Base-by-base conservation (phyloP, 2,797 vertebrate species). In the Malacoraja senta region DNA sequence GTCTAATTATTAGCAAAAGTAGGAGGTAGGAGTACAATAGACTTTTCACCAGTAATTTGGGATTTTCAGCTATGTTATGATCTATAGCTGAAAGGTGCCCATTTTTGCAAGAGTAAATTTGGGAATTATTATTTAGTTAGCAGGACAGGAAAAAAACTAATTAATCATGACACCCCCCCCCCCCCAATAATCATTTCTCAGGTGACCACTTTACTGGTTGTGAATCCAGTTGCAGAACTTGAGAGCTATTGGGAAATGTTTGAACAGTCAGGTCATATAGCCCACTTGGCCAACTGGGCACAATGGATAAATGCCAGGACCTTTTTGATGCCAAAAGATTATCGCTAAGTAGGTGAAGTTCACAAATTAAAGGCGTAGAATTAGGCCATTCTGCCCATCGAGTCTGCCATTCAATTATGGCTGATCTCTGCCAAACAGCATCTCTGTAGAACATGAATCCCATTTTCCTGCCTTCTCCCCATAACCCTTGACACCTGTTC, bases 171-270 rank as follows among this genome's bases (percentile, higher is more conserved):
- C 12, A n/a, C 58, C 32, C 83, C 58, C n/a, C 61, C 58, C 32
- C 83, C 58, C n/a, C 61, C 58, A 86, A 86, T 86, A 86, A 86
- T 86, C 53, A 86, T 86, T 86, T 63, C 13, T 63, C 83, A n/a
- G 61, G 58, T 58, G 63, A 29, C 83, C 63, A 63, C 29, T 63
- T 86, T 63, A 86, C 83, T 13, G 29, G 58, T 86, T 58, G n/a
- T 86, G 58, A 86, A 65, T 63, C 83, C 58, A 86, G 58, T 7
- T 12, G 58, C n/a, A 58, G 29, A 86, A 58, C 61, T 1, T 61
- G 83, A 86, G n/a, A 19, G 58, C 58, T 61, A 58, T 86, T 86
- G 83, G 61, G 58, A 63, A 86, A 86, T 86, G 83, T 61, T 29
- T 86, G 58, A 86, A 19, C 58, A 63, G 83, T 29, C 61, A 86